A percentile compares a stretch with the other conserved stretches of the same genome.
phyloP scores from a whole-genome alignment of 1,140 invertebrate genomes.

The Bradysia coprophila region DNA sequence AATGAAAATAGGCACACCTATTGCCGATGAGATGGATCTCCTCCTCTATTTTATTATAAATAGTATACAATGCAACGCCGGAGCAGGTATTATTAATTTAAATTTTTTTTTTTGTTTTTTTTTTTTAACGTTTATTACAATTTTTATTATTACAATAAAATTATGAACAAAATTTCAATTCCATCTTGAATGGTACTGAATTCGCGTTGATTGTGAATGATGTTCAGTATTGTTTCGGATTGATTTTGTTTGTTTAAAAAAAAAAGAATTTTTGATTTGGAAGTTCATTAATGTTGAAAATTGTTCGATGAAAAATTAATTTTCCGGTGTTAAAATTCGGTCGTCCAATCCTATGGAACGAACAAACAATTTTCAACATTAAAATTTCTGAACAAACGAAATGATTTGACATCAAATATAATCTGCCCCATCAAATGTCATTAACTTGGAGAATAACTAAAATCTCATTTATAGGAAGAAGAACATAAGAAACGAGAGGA shows the following conservation, averaged over 20 bases:
- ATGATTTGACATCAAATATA: too few species aligned
- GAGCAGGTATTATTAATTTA: slow-evolving; percentile 3
- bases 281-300: too few species aligned
- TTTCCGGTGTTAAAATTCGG: too few species aligned
- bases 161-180: not conserved
- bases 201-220: too few species aligned
- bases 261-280: too few species aligned
- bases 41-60: not conserved
- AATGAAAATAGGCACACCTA: not conserved
- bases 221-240: too few species aligned
- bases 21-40: not conserved
- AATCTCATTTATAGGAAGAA: slow-evolving; percentile 66
- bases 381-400: too few species aligned
- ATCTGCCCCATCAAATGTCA: not conserved
- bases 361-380: too few species aligned
- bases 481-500: slow-evolving; percentile 86
- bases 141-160: not conserved
- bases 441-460: not conserved
- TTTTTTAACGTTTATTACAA: not conserved
- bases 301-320: too few species aligned
- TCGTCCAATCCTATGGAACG: too few species aligned
- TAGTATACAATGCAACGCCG: not conserved
- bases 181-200: not conserved
- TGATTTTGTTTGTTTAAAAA: too few species aligned
- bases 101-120: too few species aligned